Base-by-base conservation (phyloP, 1,140 invertebrate genomes). In the Euglossa dilemma region DNA sequence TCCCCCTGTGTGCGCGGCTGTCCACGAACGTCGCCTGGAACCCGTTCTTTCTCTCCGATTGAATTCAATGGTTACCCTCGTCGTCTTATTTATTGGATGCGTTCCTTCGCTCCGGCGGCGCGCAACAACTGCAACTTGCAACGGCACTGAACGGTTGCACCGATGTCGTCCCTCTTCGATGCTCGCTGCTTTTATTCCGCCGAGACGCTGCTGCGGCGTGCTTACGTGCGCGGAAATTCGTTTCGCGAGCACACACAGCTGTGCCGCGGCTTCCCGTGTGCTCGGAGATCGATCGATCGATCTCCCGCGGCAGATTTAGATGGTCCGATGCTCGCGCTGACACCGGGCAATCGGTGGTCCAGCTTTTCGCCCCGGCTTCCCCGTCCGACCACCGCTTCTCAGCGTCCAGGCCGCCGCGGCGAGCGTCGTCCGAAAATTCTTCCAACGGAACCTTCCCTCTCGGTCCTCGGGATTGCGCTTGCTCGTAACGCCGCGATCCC, bases 31-130 rank as follows among this genome's bases (percentile, higher is more conserved):
- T 83, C 87, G 86, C 70, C 71, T 77, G 87, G 85, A 89, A 89
- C 87, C 88, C 87, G 88, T 89, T 89, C 87, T 86, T 92, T 92
- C 92, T 93, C 91, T 87, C 54, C 92, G 91, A 93, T 93, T 92
- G 91, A 93, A 93, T 93, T 93, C 91, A 93, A 93, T 93, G 92
- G 90, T 93, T 93, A 92, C 92, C 92, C 92, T 88, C 91, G 86
- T 92, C 90, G 91, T 91, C 91, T 93, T 93, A 93, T 93, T 93
- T 93, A 93, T 93, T 93, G 92, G 91, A 92, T 92, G 74, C 88
- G 87, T 89, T 89, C 80, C 84, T 89, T 88, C 87, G 84, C 87
- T 89, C 86, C 80, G 86, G 63, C 87, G 86, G 86, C 75, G 85
- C 71, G 87, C 86, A 85, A 88, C 86, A 81, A 85, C 79, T 66